phyloP scores from a whole-genome alignment of 2,888 invertebrate genomes.

The Limnephilus auricula region DNA sequence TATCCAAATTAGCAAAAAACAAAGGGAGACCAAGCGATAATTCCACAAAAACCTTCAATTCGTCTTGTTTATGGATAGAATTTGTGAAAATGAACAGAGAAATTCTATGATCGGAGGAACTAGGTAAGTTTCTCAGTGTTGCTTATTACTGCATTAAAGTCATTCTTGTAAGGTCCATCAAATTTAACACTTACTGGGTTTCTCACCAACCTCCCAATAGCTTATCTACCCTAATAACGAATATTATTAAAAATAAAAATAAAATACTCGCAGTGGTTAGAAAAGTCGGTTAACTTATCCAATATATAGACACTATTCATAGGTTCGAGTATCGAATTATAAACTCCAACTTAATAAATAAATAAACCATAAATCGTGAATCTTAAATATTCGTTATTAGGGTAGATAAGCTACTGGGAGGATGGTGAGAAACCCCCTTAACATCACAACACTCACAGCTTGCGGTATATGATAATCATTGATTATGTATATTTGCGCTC shows the following conservation, averaged over 20 bases:
- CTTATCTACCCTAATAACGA: too few species aligned
- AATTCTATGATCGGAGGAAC: background rate
- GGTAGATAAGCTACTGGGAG: too few species aligned
- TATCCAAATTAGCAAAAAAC: constrained; percentile 2
- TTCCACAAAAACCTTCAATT: background rate
- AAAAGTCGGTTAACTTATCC: too few species aligned
- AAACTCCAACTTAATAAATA: too few species aligned
- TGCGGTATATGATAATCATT: background rate
- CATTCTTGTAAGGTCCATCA: background rate
- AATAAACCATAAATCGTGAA: too few species aligned
- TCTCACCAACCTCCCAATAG: too few species aligned
- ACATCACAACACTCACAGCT: background rate
- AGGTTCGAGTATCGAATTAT: too few species aligned
- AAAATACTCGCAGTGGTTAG: too few species aligned
- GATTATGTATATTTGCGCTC: background rate
- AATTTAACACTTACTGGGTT: background rate
- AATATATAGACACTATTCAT: too few species aligned
- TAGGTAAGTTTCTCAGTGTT: background rate
- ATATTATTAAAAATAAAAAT: too few species aligned
- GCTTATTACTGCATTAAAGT: background rate
- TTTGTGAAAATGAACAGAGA: background rate
- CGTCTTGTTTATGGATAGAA: background rate
- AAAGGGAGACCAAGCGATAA: background rate
- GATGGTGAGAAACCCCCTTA: too few species aligned
- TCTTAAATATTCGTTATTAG: too few species aligned